Percentiles rank a stretch among this genome's conserved stretches.
Evolutionary conservation across 2,797 vertebrate species (phyloP).

Genomic region (Chiroxiphia lanceolata): DNA sequence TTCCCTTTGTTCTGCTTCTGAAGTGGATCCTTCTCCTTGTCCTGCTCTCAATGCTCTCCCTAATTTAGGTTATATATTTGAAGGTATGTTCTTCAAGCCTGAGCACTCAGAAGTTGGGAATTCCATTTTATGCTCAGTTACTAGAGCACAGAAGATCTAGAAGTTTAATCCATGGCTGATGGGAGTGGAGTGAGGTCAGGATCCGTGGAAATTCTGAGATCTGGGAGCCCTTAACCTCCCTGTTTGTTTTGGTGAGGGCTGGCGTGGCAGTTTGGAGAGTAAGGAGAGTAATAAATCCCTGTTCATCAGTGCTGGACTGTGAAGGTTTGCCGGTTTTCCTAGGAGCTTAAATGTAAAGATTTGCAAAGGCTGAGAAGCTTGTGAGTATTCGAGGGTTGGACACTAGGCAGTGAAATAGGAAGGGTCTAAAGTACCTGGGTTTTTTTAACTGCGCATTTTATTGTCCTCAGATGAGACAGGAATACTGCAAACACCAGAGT

Average conservation of each 20-base stretch:
- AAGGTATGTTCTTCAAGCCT: not conserved
- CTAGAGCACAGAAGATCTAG: not conserved
- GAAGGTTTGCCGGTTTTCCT: not conserved
- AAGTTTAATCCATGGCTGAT: accelerated
- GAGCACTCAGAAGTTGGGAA: not conserved
- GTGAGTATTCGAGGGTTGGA: not conserved
- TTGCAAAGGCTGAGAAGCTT: not conserved
- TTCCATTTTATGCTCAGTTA: not conserved
- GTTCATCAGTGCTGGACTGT: not conserved
- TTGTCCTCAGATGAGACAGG: not conserved
- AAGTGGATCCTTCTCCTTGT: accelerated
- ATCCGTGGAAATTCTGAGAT: not conserved
- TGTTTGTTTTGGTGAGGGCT: not conserved
- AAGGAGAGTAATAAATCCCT: not conserved
- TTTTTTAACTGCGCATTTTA: not conserved
- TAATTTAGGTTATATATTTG: not conserved
- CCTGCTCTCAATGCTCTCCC: not conserved
- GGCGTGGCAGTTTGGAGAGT: not conserved
- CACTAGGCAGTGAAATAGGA: not conserved
- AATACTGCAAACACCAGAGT: not conserved
- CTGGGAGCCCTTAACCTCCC: not conserved
- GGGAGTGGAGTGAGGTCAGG: not conserved
- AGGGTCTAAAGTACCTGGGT: not conserved
- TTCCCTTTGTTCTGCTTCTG: not conserved
- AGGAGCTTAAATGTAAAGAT: not conserved